A percentile compares a stretch with the other conserved stretches of the same genome.
These are phyloP conservation scores for Triplophysa dalaica DNA, from an alignment of 2,113 vertebrate genomes.

Conservation along the genomic window DNA sequence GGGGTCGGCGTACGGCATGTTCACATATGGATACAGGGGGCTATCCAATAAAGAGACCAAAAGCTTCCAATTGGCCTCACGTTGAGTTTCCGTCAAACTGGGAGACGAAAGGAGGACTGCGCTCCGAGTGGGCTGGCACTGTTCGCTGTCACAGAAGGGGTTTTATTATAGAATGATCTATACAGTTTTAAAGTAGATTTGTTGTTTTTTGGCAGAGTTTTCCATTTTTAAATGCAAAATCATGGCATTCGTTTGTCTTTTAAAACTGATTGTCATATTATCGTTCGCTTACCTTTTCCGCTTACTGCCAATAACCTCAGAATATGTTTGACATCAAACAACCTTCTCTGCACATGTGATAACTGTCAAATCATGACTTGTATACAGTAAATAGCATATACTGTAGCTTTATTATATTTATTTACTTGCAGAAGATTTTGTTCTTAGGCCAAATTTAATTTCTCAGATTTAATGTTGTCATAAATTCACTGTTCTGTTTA, in stretches of 20 bases:
- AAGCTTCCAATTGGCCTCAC: background rate
- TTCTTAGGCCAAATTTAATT: background rate
- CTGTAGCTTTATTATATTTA: conserved; percentile 51
- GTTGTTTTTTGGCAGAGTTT: conserved; percentile 46
- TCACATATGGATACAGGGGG: background rate
- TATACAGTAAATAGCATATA: conserved; percentile 54
- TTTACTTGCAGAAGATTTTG: conserved; percentile 23
- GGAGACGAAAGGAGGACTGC: conserved; percentile 24
- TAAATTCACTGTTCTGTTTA: background rate
- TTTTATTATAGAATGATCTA: conserved; percentile 34
- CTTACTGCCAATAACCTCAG: conserved; percentile 28
- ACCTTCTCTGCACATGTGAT: background rate
- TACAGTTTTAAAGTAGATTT: conserved; percentile 52
- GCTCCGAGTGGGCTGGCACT: conserved; percentile 29
- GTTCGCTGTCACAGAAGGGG: conserved; percentile 52
- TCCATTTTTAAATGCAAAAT: conserved; percentile 45
- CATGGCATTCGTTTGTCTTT: conserved; percentile 41
- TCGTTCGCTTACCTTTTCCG: conserved; percentile 29
- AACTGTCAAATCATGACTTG: conserved; percentile 55
- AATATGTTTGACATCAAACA: background rate
- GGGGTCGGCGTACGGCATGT: background rate
- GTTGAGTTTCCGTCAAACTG: background rate
- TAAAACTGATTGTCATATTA: conserved; percentile 27
- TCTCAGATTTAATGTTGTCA: background rate
- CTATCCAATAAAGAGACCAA: conserved; percentile 4